These are phyloP conservation scores for Taphrorychus bicolor DNA, from an alignment of 2,888 invertebrate genomes.

Conservation along the genomic window DNA sequence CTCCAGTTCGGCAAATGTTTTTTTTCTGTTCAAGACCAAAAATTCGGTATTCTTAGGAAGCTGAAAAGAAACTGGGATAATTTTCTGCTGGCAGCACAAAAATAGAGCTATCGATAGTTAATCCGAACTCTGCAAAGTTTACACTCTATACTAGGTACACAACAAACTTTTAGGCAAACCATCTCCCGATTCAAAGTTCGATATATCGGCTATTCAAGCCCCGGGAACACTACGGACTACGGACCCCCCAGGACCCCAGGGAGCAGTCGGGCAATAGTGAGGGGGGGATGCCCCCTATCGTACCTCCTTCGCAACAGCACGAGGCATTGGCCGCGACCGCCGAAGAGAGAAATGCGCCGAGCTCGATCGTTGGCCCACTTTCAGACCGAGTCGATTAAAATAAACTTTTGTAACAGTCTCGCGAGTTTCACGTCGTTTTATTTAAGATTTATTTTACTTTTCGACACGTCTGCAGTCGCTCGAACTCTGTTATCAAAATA, in stretches of 20 bases:
- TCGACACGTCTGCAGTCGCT: conserved; percentile 4
- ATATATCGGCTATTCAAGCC: not conserved
- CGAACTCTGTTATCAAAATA: conserved; percentile 15
- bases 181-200: not conserved
- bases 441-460: conserved; percentile 19
- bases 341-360: conserved; percentile 36
- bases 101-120: too few species aligned
- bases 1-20: too few species aligned
- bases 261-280: not conserved
- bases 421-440: conserved; percentile 19
- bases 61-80: too few species aligned
- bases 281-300: not conserved
- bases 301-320: not conserved
- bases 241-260: not conserved
- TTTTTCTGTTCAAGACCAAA: too few species aligned
- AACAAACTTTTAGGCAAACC: not conserved
- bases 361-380: conserved; percentile 40
- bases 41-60: not conserved
- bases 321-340: conserved; percentile 26
- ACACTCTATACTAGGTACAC: not conserved
- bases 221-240: not conserved
- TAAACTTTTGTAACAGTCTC: conserved; percentile 33
- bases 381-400: conserved; percentile 36
- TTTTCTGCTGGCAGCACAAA: too few species aligned
- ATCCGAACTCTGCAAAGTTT: not conserved